Conservation (phyloP, 2,888 invertebrate species). For the Epiblema foenella region DNA sequence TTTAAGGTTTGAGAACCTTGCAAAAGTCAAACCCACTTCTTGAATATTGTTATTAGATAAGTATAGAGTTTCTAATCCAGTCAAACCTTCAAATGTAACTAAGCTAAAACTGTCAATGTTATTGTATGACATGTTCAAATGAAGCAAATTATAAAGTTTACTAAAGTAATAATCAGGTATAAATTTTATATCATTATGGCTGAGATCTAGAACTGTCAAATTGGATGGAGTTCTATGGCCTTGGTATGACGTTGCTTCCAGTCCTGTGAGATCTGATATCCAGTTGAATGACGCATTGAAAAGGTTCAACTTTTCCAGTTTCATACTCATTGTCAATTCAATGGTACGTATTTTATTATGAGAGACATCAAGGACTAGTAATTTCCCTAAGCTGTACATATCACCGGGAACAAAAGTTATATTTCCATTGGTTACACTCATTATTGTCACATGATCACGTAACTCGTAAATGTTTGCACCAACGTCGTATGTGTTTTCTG, state of each 20-base stretch:
- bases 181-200: conserved; percentile 43
- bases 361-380: conserved; percentile 17
- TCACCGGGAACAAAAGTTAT: not conserved
- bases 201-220: conserved; percentile 42
- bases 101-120: conserved; percentile 41
- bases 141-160: conserved; percentile 35
- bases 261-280: not conserved
- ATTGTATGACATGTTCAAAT: conserved; percentile 47
- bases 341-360: conserved; percentile 3
- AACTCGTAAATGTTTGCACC: not conserved
- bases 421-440: not conserved
- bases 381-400: not conserved
- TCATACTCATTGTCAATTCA: not conserved
- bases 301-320: not conserved
- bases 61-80: conserved; percentile 41
- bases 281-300: conserved; percentile 24
- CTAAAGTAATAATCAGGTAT: conserved; percentile 45
- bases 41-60: conserved; percentile 44
- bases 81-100: conserved; percentile 46
- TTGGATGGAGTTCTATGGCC: not conserved
- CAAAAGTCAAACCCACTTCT: conserved; percentile 41
- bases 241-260: not conserved
- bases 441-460: not conserved
- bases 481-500: not conserved
- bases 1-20: conserved; percentile 43